Evolutionary conservation across 2,797 vertebrate species (phyloP).

Genomic region (Lutra lutra): DNA sequence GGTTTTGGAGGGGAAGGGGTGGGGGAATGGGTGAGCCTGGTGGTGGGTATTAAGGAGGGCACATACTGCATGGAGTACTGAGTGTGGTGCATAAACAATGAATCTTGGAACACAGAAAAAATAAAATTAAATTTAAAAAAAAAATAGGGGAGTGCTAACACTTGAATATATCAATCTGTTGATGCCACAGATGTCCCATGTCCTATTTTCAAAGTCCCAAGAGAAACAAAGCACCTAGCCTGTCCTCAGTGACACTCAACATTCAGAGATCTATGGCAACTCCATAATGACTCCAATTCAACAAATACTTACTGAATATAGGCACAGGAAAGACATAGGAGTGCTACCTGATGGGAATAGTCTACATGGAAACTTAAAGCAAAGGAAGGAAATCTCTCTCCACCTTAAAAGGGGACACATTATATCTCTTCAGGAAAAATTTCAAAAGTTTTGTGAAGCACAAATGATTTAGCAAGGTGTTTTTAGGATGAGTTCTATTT

Average conservation of each 20-base stretch:
- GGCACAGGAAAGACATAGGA: fast-evolving
- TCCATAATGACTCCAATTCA: not conserved
- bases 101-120: no score
- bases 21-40: no score
- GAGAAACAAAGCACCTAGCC: not conserved
- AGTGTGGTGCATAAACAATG: no score
- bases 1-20: no score
- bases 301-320: not conserved
- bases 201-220: not conserved
- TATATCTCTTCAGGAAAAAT: not conserved
- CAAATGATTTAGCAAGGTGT: not conserved
- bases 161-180: not conserved
- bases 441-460: not conserved
- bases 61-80: no score
- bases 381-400: not conserved
- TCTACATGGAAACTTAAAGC: not conserved
- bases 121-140: no score
- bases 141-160: not conserved
- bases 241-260: not conserved
- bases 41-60: no score
- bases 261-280: not conserved
- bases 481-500: not conserved
- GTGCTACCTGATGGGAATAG: not conserved
- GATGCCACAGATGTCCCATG: no score
- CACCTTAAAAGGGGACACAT: not conserved